Evolutionary conservation across 2,797 vertebrate genomes (phyloP).

Genomic region (Sebastes matsubarae): DNA sequence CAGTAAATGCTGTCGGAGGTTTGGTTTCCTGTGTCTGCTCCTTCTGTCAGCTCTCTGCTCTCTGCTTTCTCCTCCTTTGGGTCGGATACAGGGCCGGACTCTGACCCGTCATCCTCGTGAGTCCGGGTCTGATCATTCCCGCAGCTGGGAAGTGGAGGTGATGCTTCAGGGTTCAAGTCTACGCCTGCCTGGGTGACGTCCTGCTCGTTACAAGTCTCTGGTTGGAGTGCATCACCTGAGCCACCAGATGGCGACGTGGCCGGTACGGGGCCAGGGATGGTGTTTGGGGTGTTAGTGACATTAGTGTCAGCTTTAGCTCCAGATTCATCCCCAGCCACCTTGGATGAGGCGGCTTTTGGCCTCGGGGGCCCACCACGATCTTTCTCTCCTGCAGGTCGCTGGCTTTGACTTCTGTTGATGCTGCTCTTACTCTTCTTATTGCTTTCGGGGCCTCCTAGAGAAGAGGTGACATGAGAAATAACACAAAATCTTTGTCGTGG

Average conservation of each 20-base stretch:
- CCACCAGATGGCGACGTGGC: conserved; percentile 55
- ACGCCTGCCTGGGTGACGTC: neutral
- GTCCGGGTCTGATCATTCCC: neutral
- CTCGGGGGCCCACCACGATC: conserved; percentile 17
- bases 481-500: neutral
- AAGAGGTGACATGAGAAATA: neutral
- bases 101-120: neutral
- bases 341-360: neutral
- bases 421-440: conserved; percentile 64
- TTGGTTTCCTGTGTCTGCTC: neutral
- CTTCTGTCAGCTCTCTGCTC: neutral
- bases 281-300: neutral
- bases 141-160: neutral
- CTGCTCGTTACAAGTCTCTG: neutral
- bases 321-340: neutral
- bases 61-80: neutral
- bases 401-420: conserved; percentile 69
- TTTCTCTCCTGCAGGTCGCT: conserved; percentile 45
- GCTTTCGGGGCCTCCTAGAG: conserved; percentile 25
- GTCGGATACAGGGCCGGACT: neutral
- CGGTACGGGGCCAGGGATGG: neutral
- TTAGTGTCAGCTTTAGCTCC: neutral
- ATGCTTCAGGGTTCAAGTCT: neutral
- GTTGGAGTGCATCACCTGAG: neutral
- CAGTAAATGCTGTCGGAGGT: neutral